These are phyloP conservation scores for Chrysodeixis includens DNA, from an alignment of 2,888 invertebrate genomes.

Conservation along the genomic window DNA sequence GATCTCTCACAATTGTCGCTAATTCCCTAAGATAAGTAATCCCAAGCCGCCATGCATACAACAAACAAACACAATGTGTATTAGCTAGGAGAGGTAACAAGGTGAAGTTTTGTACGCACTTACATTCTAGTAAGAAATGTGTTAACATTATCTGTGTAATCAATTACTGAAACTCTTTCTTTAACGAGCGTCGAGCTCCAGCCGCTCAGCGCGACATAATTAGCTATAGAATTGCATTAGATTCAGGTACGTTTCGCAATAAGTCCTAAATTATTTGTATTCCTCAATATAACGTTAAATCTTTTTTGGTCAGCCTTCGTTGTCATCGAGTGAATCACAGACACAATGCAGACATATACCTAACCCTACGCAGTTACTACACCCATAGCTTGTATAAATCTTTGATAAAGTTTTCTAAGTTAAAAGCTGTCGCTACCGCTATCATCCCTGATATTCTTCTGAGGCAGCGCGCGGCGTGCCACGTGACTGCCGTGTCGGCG, in stretches of 20 bases:
- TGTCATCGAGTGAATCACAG: slow-evolving; percentile 57
- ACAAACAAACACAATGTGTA: neutral
- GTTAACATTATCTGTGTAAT: slow-evolving; percentile 13
- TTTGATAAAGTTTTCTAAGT: slow-evolving; percentile 78
- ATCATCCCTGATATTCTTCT: slow-evolving; percentile 81
- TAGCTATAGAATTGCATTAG: slow-evolving; percentile 27
- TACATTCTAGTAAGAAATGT: slow-evolving; percentile 18
- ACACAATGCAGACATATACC: slow-evolving; percentile 62
- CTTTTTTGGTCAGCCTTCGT: slow-evolving; percentile 52
- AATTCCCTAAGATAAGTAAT: slow-evolving; percentile 18
- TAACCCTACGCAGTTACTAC: slow-evolving; percentile 77
- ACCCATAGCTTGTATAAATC: slow-evolving; percentile 82
- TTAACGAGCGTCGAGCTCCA: slow-evolving; percentile 16
- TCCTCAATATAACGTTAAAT: slow-evolving; percentile 38
- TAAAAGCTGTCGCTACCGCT: slow-evolving; percentile 81
- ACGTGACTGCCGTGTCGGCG: neutral
- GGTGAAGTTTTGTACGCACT: slow-evolving; percentile 9
- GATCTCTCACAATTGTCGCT: slow-evolving; percentile 7
- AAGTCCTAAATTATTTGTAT: slow-evolving; percentile 30
- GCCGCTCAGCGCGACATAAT: slow-evolving; percentile 10
- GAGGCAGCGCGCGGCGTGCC: slow-evolving; percentile 61
- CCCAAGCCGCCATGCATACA: slow-evolving; percentile 8
- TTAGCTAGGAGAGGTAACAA: neutral
- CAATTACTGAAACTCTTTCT: slow-evolving; percentile 7
- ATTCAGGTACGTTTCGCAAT: slow-evolving; percentile 47